Conservation (phyloP, 2,888 invertebrate species). For the Notocelia uddmanniana region DNA sequence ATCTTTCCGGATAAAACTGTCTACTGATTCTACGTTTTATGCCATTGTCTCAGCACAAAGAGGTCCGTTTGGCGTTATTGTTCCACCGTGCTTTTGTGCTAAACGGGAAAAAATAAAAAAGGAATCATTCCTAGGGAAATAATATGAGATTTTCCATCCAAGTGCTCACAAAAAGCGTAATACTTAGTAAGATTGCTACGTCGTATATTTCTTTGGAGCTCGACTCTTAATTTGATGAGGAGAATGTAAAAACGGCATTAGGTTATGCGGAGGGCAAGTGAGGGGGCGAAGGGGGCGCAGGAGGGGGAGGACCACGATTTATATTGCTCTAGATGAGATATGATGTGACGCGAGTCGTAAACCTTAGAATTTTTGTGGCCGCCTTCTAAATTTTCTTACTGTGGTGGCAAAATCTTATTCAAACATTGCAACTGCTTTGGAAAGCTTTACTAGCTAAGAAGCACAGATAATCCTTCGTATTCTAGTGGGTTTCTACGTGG, state of each 20-base stretch:
- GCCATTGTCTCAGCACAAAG: constrained; percentile 69
- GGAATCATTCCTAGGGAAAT: constrained; percentile 66
- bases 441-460: background rate
- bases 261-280: constrained; percentile 61
- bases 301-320: constrained; percentile 62
- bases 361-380: constrained; percentile 61
- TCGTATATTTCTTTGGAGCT: constrained; percentile 65
- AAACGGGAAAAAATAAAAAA: constrained; percentile 56
- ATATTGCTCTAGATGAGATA: constrained; percentile 68
- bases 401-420: constrained; percentile 21
- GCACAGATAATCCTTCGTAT: background rate
- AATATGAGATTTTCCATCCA: constrained; percentile 67
- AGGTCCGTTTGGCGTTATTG: constrained; percentile 63
- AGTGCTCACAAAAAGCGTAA: constrained; percentile 61
- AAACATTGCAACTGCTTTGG: background rate
- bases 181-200: constrained; percentile 68
- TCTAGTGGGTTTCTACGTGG: background rate
- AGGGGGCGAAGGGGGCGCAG: constrained; percentile 47
- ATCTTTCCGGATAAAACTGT: constrained; percentile 59
- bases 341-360: constrained; percentile 60
- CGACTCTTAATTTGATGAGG: constrained; percentile 75
- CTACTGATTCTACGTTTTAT: constrained; percentile 58
- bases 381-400: constrained; percentile 27
- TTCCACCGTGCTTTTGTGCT: constrained; percentile 63
- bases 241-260: constrained; percentile 74